Conservation (phyloP, 2,797 vertebrate species). For the Taenioides sp. region DNA sequence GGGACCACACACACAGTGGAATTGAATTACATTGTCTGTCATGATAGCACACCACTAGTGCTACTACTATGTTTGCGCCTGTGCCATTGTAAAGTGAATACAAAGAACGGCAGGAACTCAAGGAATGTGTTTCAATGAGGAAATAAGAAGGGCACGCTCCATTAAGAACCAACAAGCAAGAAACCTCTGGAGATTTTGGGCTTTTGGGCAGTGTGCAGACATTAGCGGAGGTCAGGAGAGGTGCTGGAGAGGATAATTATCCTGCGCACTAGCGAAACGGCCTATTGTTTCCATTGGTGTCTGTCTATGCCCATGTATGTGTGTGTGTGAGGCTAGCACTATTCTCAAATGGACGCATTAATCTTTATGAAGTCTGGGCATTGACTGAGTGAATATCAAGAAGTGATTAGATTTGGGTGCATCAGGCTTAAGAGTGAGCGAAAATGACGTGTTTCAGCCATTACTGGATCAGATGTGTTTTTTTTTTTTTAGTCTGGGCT, state of each 20-base stretch:
- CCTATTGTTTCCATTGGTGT: conserved; percentile 12
- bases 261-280: conserved; percentile 12
- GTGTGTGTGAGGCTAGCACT: neutral
- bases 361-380: conserved; percentile 16
- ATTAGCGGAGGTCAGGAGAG: conserved; percentile 27
- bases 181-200: conserved; percentile 20
- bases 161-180: conserved; percentile 41
- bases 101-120: conserved; percentile 15
- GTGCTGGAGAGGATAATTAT: conserved; percentile 39
- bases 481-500: conserved; percentile 2
- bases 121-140: conserved; percentile 41
- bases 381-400: conserved; percentile 15
- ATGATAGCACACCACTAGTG: conserved; percentile 17
- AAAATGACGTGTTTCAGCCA: conserved; percentile 17
- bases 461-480: conserved; percentile 3
- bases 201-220: conserved; percentile 28
- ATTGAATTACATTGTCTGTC: conserved; percentile 45
- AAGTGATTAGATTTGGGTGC: conserved; percentile 17
- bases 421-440: conserved; percentile 12
- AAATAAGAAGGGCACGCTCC: conserved; percentile 45
- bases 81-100: conserved; percentile 35
- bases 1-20: conserved; percentile 23
- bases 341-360: conserved; percentile 14
- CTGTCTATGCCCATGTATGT: neutral
- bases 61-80: conserved; percentile 25